Evolutionary conservation across 1,140 invertebrate species (phyloP), one percentile per base, ranked within the genome.

Genomic region (Matsumurasca onukii): DNA sequence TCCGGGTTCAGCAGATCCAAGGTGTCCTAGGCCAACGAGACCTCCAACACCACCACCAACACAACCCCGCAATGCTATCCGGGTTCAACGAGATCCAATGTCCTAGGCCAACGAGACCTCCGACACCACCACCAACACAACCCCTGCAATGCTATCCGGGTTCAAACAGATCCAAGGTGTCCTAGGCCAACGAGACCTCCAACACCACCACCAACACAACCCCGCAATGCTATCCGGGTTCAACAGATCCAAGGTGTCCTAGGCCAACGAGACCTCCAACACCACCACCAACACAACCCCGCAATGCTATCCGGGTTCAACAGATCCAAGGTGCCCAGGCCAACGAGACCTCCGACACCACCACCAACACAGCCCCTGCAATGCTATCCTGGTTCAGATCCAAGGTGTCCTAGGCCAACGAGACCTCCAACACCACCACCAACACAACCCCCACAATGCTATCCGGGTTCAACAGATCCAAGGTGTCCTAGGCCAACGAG

Each of bases 201-300:
- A 62, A 49, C 66, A 31, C 66, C 69, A 25, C 63, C 64, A 48
- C 49, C 71, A 31, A 74, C 75, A 34, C 49, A 73, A 61, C 39
- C 64, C 76, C 75, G 13, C 72, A 69, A 1, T 83, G 82, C 68
- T 79, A 75, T 61, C 81, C 80, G 1, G 83, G 83, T 22, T 81
- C 79, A 13, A 76, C 68, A 0, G 82, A 84, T 73, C 76, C 81
- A 24, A 71, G 81, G 17, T 82, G 82, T 73, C 80, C 80, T 24
- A 78, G 76, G 68, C 75, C 80, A n/a, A n/a, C n/a, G n/a, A n/a
- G n/a, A n/a, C n/a, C n/a, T n/a, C n/a, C n/a, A 2, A 76, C 84
- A 73, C 81, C 80, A 31, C 76, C 77, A 13, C 72, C 74, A 68
- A 78, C 74, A 25, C 49, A 69, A 27, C 49, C 75, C 55, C 66